Evolutionary conservation across 2,888 invertebrate species (phyloP).

Genomic region (Archips crataeganus): DNA sequence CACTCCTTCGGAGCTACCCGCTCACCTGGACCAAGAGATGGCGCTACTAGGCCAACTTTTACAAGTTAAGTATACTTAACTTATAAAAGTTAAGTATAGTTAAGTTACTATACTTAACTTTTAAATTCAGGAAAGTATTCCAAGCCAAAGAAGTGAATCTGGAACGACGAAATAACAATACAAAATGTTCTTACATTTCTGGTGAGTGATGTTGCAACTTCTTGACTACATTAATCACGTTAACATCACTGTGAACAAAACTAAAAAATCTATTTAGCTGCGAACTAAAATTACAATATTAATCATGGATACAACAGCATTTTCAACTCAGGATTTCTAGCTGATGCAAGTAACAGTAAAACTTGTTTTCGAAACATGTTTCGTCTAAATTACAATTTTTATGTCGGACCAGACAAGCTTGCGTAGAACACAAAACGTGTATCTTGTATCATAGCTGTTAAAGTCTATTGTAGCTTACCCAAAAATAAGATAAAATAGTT

Average conservation of each 20-base stretch:
- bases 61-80: too few relatives aligned
- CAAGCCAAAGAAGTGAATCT: neutral
- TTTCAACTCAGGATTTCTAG: conserved; percentile 27
- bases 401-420: conserved; percentile 1
- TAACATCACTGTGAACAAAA: neutral
- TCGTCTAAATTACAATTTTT: conserved; percentile 30
- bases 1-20: too few relatives aligned
- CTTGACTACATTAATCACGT: neutral
- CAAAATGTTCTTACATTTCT: neutral
- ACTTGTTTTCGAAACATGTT: conserved; percentile 39
- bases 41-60: too few relatives aligned
- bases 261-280: neutral
- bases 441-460: neutral
- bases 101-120: too few relatives aligned
- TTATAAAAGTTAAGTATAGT: too few relatives aligned
- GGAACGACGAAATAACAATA: neutral
- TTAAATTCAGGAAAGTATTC: neutral
- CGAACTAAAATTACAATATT: neutral
- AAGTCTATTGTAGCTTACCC: neutral
- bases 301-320: neutral
- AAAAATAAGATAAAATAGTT: neutral
- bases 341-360: conserved; percentile 41
- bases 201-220: neutral
- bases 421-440: neutral
- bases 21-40: too few relatives aligned